A percentile compares a stretch with the other conserved stretches of the same genome.
Conservation (phyloP, 2,888 invertebrate species). For the Nymphalis c-album region DNA sequence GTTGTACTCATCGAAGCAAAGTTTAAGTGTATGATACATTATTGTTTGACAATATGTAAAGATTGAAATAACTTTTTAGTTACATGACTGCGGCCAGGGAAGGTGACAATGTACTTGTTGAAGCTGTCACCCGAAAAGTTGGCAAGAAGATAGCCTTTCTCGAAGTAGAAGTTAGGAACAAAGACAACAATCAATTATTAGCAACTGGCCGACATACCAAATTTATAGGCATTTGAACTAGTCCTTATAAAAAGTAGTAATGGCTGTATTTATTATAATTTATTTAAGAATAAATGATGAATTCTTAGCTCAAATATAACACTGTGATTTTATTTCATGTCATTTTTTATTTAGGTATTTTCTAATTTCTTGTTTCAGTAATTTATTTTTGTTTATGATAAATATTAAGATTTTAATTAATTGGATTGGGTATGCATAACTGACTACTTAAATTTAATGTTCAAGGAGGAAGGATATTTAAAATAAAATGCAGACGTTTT, state of each 20-base stretch:
- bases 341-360: not conserved
- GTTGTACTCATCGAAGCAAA: too few species aligned
- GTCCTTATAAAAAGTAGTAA: not conserved
- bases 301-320: not conserved
- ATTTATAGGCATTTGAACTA: slow-evolving; percentile 67
- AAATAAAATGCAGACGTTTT: not conserved
- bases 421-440: too few species aligned
- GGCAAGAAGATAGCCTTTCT: slow-evolving; percentile 92
- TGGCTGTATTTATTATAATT: not conserved
- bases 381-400: too few species aligned
- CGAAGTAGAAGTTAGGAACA: slow-evolving; percentile 89
- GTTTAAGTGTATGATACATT: too few species aligned
- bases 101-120: slow-evolving; percentile 90
- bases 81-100: slow-evolving; percentile 88
- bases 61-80: slow-evolving; percentile 64
- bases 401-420: too few species aligned
- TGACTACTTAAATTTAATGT: too few species aligned
- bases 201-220: slow-evolving; percentile 94
- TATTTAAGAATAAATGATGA: slow-evolving; percentile 5
- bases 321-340: not conserved
- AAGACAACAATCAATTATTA: slow-evolving; percentile 86
- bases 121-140: slow-evolving; percentile 87
- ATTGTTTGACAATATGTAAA: not conserved
- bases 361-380: not conserved
- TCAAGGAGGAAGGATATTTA: not conserved